Evolutionary conservation across 2,888 invertebrate species (phyloP), one percentile per base, ranked within the genome.

Genomic region (Agapostemon virescens): DNA sequence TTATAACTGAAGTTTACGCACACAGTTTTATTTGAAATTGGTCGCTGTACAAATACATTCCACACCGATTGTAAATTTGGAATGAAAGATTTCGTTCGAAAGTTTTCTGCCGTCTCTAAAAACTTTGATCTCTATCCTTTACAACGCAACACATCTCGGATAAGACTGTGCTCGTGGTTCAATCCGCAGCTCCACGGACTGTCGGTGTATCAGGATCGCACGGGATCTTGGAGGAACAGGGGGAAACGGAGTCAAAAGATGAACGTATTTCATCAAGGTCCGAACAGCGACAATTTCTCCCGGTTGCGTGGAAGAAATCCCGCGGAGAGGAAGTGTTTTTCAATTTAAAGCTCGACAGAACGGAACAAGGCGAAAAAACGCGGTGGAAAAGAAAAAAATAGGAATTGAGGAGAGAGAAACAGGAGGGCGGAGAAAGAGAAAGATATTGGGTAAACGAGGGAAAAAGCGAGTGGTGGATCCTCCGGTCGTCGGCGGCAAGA

Each of bases 401-500:
- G 64, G 26, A 17, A 38, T 69, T 61, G 64, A 42, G 49, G 33
- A 9, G 67, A 40, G 67, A 71, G 20, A 38, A 45, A 30, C 7
- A 17, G 64, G 52, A 36, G 30, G 26, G 30, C 9, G 17, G 1
- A 9, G 74, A 38, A 38, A 45, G 77, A 76, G 71, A 52, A 82
- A 17, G 74, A 76, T 71, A 69, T n/a, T 52, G 78, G 69, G 68
- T 69, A 72, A 82, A 77, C 61, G 77, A 77, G 80, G 71, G 69
- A 85, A 78, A 85, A 83, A 85, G 78, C 73, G 82, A 81, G 71
- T 72, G 80, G 76, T 61, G 84, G 83, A 86, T 84, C 76, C 70
- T 76, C 77, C 67, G 83, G 84, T 87, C 85, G 84, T 83, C 86
- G 81, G 81, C 80, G 77, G 84, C 73, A 88, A 88, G 88, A 89